phyloP scores from a whole-genome alignment of 2,888 invertebrate genomes.

The Temnothorax unifasciatus region DNA sequence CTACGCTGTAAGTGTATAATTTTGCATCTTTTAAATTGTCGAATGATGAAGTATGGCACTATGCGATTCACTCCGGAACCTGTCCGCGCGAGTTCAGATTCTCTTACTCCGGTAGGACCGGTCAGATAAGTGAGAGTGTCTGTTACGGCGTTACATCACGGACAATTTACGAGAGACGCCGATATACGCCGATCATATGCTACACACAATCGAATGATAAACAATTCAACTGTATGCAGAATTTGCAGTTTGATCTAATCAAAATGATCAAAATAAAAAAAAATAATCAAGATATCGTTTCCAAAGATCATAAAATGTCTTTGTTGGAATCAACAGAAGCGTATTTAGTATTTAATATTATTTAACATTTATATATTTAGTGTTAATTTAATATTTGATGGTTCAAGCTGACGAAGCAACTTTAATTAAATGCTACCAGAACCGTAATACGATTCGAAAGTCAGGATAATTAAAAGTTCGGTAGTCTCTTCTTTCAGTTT shows the following conservation, averaged over 20 bases:
- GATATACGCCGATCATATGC: conserved; percentile 27
- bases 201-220: not conserved
- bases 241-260: not conserved
- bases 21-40: conserved; percentile 2
- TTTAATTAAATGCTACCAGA: not conserved
- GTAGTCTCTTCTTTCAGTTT: not conserved
- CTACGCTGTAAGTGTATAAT: not conserved
- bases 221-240: not conserved
- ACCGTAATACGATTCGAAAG: not conserved
- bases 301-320: not conserved
- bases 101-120: conserved; percentile 40
- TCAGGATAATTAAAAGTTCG: not conserved
- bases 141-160: conserved; percentile 67
- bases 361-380: too few relatives aligned
- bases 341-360: not conserved
- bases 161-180: conserved; percentile 58
- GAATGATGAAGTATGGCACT: not conserved
- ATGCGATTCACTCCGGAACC: not conserved
- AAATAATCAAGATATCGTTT: not conserved
- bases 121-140: conserved; percentile 69
- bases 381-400: not conserved
- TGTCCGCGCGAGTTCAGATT: not conserved
- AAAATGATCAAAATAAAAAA: not conserved
- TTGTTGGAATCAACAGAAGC: not conserved
- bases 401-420: not conserved